phyloP scores from a whole-genome alignment of 2,888 invertebrate genomes.

The Drosophila buzzatii region DNA sequence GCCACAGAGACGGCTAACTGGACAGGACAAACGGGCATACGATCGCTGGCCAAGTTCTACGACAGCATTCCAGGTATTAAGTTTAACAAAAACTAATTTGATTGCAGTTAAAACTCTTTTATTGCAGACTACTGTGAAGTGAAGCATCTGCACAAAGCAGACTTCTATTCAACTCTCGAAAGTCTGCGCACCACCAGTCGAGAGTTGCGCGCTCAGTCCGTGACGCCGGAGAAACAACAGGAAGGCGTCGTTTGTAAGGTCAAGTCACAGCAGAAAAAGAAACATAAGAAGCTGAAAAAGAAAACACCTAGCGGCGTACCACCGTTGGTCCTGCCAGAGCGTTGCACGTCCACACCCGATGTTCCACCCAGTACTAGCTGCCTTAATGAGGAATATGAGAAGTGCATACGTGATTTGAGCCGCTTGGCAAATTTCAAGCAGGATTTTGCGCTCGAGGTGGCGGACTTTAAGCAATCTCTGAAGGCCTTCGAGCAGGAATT shows the following conservation, averaged over 20 bases:
- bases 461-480: conserved; percentile 69
- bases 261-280: conserved; percentile 51
- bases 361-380: conserved; percentile 42
- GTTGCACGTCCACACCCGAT: conserved; percentile 11
- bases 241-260: conserved; percentile 43
- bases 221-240: conserved; percentile 6
- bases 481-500: conserved; percentile 73
- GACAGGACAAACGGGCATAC: conserved; percentile 84
- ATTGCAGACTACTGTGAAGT: conserved; percentile 89
- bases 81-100: not conserved
- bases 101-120: not conserved
- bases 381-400: conserved; percentile 67
- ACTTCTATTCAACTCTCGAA: conserved; percentile 91
- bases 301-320: conserved; percentile 31
- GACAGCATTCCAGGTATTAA: conserved; percentile 89
- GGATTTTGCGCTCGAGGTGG: conserved; percentile 72
- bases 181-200: conserved; percentile 82
- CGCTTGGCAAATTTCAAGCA: conserved; percentile 69
- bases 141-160: conserved; percentile 90
- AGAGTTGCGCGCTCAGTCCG: conserved; percentile 61
- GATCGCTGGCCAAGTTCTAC: conserved; percentile 90
- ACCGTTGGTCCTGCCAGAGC: conserved; percentile 17
- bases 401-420: conserved; percentile 62
- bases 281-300: conserved; percentile 56
- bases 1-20: conserved; percentile 37